phyloP scores from a whole-genome alignment of 1,140 invertebrate species.

The Matsumurasca onukii region DNA sequence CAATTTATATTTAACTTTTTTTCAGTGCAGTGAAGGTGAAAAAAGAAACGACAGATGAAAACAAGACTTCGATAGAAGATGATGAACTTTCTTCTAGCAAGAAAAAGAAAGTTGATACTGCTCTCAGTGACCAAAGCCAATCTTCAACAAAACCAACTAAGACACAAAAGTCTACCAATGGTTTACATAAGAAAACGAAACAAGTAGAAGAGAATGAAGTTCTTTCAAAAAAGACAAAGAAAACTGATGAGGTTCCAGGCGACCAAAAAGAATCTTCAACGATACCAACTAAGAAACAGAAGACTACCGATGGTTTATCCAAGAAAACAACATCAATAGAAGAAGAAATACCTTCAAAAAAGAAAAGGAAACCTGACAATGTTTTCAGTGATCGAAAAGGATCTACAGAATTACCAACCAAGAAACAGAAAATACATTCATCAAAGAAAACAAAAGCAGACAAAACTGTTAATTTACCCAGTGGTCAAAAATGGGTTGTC shows the following conservation, averaged over 20 bases:
- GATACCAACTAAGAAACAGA: background rate
- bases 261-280: background rate
- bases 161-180: background rate
- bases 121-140: background rate
- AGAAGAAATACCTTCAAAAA: background rate
- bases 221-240: background rate
- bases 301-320: background rate
- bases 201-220: background rate
- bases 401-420: background rate
- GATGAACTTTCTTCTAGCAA: background rate
- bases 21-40: conserved; percentile 10
- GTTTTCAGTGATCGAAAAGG: background rate
- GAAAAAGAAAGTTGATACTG: background rate
- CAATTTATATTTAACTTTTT: background rate
- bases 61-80: background rate
- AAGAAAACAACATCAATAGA: background rate
- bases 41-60: conserved; percentile 4
- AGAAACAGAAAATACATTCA: background rate
- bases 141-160: background rate
- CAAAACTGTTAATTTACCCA: background rate
- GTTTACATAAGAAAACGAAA: background rate
- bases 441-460: background rate
- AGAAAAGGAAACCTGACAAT: background rate
- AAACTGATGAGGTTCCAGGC: no score
- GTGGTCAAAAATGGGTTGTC: conserved; percentile 16